Base-by-base conservation (phyloP, 2,888 invertebrate genomes). In the Agonopterix heracliana region DNA sequence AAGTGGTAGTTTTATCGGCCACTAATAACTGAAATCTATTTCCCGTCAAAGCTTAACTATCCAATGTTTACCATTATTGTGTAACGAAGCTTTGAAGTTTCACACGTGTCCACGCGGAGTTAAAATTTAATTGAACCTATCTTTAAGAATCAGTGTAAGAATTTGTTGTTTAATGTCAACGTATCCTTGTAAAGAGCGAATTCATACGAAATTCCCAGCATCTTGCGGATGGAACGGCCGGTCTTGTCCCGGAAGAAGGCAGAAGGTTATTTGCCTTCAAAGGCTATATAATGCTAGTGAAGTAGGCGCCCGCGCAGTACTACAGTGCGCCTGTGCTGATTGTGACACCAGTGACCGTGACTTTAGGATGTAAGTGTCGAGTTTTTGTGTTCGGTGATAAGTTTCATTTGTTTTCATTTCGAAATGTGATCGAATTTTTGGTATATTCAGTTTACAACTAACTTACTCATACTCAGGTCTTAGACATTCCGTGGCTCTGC, bases 231-330 rank as follows among this genome's bases (percentile, higher is more conserved):
- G 35, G 42, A 49, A 41, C 40, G 47, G 43, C 26, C 42, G 57
- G 49, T 60, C 52, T 54, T 45, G 72, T 80, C 77, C 83, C 81
- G 86, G 86, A 86, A 86, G 82, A 68, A 36, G 45, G 54, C 64
- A 70, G 81, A 86, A 86, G 86, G 85, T 83, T 84, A 68, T 56
- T 57, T 54, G 59, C 57, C 53, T 53, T 26, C 58, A 57, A 57
- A 66, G 68, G 70, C 74, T 86, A 85, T 86, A 86, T 78, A 86
- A 70, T 65, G 64, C 57, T 54, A 51, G 65, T 52, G 50, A 52
- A 48, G 58, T 45, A 49, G 64, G 72, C 82, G 77, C 81, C 57
- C 75, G 83, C 83, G 74, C 85, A 83, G 78, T 82, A 63, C 59
- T 51, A 59, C 26, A 26, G 51, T 53, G 60, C 59, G 55, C 54